A percentile compares a stretch with the other conserved stretches of the same genome.
phyloP scores from a whole-genome alignment of 2,797 vertebrate genomes.

The Chaenodraco wilsoni region DNA sequence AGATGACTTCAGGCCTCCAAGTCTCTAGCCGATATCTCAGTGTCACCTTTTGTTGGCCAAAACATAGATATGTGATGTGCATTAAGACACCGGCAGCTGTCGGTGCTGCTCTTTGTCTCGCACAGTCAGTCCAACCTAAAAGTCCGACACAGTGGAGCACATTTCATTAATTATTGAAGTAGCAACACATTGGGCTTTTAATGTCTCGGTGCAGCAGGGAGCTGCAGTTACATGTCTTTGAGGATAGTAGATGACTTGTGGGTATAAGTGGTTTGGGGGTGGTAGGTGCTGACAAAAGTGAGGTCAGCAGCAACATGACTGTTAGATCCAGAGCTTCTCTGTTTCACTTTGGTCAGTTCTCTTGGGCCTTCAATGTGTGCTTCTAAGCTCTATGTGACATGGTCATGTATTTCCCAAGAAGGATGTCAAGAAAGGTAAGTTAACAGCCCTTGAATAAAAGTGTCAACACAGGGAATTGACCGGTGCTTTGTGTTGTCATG shows the following conservation, averaged over 20 bases:
- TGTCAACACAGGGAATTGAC: slow-evolving; percentile 40
- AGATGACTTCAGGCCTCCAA: slow-evolving; percentile 55
- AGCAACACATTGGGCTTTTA: slow-evolving; percentile 76
- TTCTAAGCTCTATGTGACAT: slow-evolving; percentile 27
- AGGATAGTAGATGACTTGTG: slow-evolving; percentile 61
- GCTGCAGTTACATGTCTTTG: slow-evolving; percentile 54
- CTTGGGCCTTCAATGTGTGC: slow-evolving; percentile 16
- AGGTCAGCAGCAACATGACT: slow-evolving; percentile 33
- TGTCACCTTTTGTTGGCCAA: slow-evolving; percentile 70
- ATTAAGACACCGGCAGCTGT: slow-evolving; percentile 75
- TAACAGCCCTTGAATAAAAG: slow-evolving; percentile 22
- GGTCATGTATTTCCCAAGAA: slow-evolving; percentile 24
- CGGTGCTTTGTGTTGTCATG: slow-evolving; percentile 49
- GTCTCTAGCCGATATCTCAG: slow-evolving; percentile 52
- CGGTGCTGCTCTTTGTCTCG: slow-evolving; percentile 63
- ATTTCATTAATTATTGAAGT: slow-evolving; percentile 83
- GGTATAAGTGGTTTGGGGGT: slow-evolving; percentile 46
- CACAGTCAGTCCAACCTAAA: slow-evolving; percentile 58
- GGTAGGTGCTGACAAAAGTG: slow-evolving; percentile 39
- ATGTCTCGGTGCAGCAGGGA: slow-evolving; percentile 67
- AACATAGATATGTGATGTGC: slow-evolving; percentile 68
- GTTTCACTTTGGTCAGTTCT: slow-evolving; percentile 42
- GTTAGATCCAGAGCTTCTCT: slow-evolving; percentile 34
- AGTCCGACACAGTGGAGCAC: slow-evolving; percentile 63
- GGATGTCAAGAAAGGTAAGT: slow-evolving; percentile 28